Conservation (phyloP, 37 sponge, comb jelly and placozoan species). For the Aplysina aerophoba region DNA sequence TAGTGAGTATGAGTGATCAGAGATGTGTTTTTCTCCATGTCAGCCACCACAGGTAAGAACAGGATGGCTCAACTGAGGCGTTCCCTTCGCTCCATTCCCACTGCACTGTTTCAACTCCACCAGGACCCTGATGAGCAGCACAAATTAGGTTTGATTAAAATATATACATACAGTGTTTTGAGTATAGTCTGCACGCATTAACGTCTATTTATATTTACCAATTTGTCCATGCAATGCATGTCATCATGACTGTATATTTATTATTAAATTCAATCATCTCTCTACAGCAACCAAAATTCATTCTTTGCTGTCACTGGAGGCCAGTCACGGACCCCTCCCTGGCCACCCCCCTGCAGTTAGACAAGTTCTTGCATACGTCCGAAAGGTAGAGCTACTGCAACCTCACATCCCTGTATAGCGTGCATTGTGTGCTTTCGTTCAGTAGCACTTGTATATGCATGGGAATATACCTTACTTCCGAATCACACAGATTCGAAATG, state of each 20-base stretch:
- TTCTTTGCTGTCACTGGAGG: slow-evolving; percentile 45
- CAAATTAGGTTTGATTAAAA: slow-evolving; percentile 32
- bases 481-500: neutral
- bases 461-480: too few species aligned
- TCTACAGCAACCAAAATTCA: slow-evolving; percentile 31
- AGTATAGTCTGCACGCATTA: too few species aligned
- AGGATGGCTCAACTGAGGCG: slow-evolving; percentile 24
- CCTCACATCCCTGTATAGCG: neutral
- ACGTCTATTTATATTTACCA: too few species aligned
- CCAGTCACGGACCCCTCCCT: slow-evolving; percentile 38
- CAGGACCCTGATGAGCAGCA: slow-evolving; percentile 20
- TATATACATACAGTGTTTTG: too few species aligned
- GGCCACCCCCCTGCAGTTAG: slow-evolving; percentile 30
- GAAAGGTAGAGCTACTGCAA: slow-evolving; percentile 37
- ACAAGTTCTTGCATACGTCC: slow-evolving; percentile 35
- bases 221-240: too few species aligned
- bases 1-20: too few species aligned
- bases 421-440: neutral
- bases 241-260: too few species aligned
- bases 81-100: slow-evolving; percentile 16
- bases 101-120: slow-evolving; percentile 23
- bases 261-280: too few species aligned
- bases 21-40: too few species aligned
- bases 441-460: too few species aligned
- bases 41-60: neutral